Base-by-base conservation (phyloP, 2,797 vertebrate species). In the Centroberyx gerrardi region DNA sequence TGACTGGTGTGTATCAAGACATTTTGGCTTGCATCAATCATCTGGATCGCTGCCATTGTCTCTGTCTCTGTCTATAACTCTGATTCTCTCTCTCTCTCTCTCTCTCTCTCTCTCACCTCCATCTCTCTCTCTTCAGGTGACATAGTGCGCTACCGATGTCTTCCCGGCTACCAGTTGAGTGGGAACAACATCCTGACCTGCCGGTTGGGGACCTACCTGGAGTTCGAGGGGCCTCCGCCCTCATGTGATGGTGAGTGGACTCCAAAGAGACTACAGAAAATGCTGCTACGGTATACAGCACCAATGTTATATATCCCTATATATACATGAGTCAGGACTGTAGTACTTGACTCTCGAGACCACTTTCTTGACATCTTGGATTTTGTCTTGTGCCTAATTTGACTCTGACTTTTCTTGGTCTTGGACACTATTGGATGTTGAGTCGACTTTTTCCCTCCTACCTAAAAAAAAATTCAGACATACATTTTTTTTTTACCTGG, bases 171-270 rank as follows among this genome's bases (percentile, higher is more conserved):
- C 79, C 97, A 96, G 65, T 86, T 99, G 68, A 96, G 94, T 2
- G 98, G 98, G 8, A 99, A 90, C 71, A 97, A 96, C 82, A 97
- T 99, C 82, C 93, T 97, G 81, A 98, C 97, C 52, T 99, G 98
- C 91, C 96, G 95, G 0, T 90, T 99, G 2, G 96, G 97, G 61
- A 97, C 96, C 4, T 95, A 97, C 64, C 95, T 99, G 13, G 97
- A 99, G 90, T 99, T 99, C 46, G 96, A 98, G 82, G 98, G 97
- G 0, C 97, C 97, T 44, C 98, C 97, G 0, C 98, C 98, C 4
- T 96, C 97, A 0, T 99, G 98, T 80, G 98, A 99, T 93, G 97
- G 98, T 99, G 90, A 95, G 94, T 83, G 17, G 31, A 13, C 3
- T 33, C 4, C 33, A 33, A 7, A 22, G 22, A 22, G 22, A 22